Conservation (phyloP, 2,888 invertebrate genomes). For the Diaphora mendica region DNA sequence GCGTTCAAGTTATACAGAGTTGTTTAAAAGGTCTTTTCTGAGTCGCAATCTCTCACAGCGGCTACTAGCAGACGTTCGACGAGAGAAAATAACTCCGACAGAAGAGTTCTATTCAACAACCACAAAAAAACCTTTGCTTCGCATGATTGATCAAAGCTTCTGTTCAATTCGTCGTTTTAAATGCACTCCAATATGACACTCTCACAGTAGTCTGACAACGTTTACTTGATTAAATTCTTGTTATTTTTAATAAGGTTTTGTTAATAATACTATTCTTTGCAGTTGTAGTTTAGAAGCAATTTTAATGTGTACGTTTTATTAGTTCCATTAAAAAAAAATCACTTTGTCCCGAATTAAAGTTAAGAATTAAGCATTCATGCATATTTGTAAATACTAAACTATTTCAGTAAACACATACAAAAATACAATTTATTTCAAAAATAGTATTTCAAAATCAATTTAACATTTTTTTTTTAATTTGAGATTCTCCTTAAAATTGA, state of each 20-base stretch:
- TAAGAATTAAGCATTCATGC: too few species aligned
- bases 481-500: too few species aligned
- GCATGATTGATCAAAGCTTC: constrained; percentile 84
- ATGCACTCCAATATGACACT: constrained; percentile 63
- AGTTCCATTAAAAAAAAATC: too few species aligned
- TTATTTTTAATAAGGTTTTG: background rate
- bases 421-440: too few species aligned
- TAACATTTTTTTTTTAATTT: too few species aligned
- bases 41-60: constrained; percentile 73
- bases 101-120: constrained; percentile 73
- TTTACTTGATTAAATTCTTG: constrained; percentile 32
- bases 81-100: constrained; percentile 76
- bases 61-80: constrained; percentile 68
- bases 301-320: too few species aligned
- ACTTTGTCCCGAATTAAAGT: too few species aligned
- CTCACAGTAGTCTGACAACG: constrained; percentile 29
- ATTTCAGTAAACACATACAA: too few species aligned
- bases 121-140: constrained; percentile 79
- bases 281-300: too few species aligned
- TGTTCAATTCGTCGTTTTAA: constrained; percentile 71
- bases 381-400: too few species aligned
- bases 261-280: background rate
- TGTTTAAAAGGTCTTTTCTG: constrained; percentile 74
- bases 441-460: too few species aligned
- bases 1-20: constrained; percentile 59